Conservation (phyloP, 2,113 vertebrate genomes). For the Callospermophilus lateralis region DNA sequence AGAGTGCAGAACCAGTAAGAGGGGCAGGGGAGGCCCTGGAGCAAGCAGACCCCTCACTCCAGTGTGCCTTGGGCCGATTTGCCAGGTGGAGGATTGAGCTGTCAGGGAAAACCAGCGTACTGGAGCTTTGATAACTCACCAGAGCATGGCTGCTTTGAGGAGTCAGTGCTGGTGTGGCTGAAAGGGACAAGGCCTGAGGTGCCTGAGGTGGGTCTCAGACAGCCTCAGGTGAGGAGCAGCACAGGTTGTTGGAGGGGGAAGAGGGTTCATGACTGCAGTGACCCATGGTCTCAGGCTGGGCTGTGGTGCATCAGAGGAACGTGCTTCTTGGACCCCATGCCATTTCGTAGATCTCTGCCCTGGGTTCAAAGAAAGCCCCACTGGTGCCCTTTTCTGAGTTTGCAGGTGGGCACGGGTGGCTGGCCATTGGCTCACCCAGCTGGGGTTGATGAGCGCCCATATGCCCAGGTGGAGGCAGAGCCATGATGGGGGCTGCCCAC, state of each 20-base stretch:
- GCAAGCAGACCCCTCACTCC: constrained; percentile 75
- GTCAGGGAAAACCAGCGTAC: constrained; percentile 74
- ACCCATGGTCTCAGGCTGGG: not conserved
- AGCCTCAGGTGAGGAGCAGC: not conserved
- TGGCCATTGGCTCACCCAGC: not conserved
- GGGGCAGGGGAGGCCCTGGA: constrained; percentile 38
- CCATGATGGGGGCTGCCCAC: accelerated
- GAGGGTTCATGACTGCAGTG: not conserved
- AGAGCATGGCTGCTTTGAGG: constrained; percentile 73
- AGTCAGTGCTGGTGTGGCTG: not conserved
- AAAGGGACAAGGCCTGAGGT: constrained; percentile 51
- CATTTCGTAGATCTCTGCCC: not conserved
- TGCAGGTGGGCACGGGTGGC: not conserved
- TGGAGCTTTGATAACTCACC: constrained; percentile 82
- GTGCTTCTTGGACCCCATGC: not conserved
- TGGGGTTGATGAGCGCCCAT: not conserved
- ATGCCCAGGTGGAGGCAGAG: not conserved
- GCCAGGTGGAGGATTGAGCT: constrained; percentile 77
- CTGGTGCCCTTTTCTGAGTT: constrained; percentile 44
- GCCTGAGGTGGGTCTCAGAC: not conserved
- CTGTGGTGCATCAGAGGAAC: too few relatives aligned
- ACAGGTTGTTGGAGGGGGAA: not conserved
- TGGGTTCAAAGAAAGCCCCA: constrained; percentile 14
- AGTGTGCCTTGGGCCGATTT: constrained; percentile 74
- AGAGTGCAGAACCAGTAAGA: constrained; percentile 44